Evolutionary conservation across 2,888 invertebrate species (phyloP).

Genomic region (Epinotia demarniana): DNA sequence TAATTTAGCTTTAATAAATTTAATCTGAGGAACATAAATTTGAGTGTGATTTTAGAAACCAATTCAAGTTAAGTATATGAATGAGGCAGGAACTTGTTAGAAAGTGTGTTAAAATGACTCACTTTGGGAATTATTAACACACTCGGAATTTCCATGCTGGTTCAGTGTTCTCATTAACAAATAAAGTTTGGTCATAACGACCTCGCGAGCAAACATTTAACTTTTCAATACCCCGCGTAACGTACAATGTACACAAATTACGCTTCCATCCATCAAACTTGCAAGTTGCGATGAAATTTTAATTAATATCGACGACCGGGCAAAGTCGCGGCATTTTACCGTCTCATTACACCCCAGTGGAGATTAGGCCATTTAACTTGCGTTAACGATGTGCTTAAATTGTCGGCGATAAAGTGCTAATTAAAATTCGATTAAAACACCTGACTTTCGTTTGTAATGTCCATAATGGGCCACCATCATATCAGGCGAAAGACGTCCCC

Average conservation of each 20-base stretch:
- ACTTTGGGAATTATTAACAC: background rate
- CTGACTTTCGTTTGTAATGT: background rate
- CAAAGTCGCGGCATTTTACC: constrained; percentile 40
- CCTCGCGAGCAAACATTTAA: constrained; percentile 15
- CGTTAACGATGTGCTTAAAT: constrained; percentile 10
- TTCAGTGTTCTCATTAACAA: constrained; percentile 12
- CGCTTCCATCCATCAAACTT: constrained; percentile 43
- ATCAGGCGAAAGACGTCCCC: no score
- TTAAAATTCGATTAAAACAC: constrained; percentile 11
- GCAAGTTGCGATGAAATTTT: constrained; percentile 47
- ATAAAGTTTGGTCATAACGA: constrained; percentile 25
- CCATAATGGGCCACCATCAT: no score
- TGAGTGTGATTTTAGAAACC: background rate
- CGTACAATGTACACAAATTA: constrained; percentile 44
- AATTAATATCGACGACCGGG: constrained; percentile 48
- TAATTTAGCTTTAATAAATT: no score
- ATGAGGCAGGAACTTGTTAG: background rate
- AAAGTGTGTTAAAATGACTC: background rate
- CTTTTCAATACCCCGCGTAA: constrained; percentile 33
- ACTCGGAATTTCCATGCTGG: background rate
- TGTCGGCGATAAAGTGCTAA: constrained; percentile 3
- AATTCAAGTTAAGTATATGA: background rate
- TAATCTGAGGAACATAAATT: background rate
- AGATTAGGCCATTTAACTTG: constrained; percentile 36
- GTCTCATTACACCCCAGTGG: constrained; percentile 32